A percentile compares a stretch with the other conserved stretches of the same genome.
Conservation (phyloP, 2,797 vertebrate species). For the Sylvilagus floridanus region DNA sequence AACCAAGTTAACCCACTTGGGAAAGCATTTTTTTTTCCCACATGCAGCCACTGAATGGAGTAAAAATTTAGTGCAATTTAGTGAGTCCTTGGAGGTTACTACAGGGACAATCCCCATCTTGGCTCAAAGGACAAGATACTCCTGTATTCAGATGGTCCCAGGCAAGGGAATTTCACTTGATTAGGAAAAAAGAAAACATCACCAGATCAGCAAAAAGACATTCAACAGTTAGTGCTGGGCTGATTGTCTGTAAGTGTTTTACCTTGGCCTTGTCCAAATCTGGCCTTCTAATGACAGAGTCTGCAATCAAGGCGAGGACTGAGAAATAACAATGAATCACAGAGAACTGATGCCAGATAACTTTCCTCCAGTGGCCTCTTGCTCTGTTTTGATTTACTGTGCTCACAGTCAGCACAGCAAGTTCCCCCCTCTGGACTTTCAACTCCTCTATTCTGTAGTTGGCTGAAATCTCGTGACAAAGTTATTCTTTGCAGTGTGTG, state of each 20-base stretch:
- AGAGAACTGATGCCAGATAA: not conserved
- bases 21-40: not conserved
- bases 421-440: not conserved
- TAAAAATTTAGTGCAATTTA: not conserved
- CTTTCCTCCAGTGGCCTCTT: not conserved
- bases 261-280: constrained; percentile 27
- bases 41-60: not conserved
- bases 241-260: not conserved
- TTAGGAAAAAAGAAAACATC: not conserved
- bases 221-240: not conserved
- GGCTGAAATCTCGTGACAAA: not conserved
- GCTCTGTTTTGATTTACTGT: not conserved
- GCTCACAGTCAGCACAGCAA: not conserved
- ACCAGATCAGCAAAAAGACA: not conserved
- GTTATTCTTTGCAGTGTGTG: not conserved
- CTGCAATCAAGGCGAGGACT: not conserved
- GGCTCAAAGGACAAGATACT: constrained; percentile 16
- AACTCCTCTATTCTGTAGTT: not conserved
- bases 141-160: not conserved
- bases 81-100: not conserved
- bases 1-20: not conserved
- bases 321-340: not conserved
- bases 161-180: not conserved
- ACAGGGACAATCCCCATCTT: not conserved
- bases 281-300: constrained; percentile 53